Evolutionary conservation across 2,888 invertebrate genomes (phyloP).

Genomic region (Rotaria magnacalcarata): DNA sequence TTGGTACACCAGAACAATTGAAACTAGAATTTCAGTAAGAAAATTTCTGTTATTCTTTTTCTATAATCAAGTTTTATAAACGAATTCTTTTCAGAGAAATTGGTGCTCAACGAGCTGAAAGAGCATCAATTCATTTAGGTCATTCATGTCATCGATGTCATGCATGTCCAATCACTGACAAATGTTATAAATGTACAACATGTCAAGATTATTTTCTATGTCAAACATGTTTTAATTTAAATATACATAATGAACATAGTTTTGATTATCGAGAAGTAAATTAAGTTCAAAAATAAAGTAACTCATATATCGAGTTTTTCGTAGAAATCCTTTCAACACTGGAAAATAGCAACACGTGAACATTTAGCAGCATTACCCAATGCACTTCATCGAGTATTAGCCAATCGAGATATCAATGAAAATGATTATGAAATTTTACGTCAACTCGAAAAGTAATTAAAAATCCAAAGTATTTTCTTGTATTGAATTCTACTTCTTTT

Average conservation of each 20-base stretch:
- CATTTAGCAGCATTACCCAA: conserved; percentile 53
- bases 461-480: background rate
- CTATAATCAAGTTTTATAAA: background rate
- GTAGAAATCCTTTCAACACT: conserved; percentile 50
- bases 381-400: conserved; percentile 54
- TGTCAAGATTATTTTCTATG: conserved; percentile 56
- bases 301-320: background rate
- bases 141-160: conserved; percentile 53
- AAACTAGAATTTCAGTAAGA: conserved; percentile 54
- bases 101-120: conserved; percentile 48
- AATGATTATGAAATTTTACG: conserved; percentile 57
- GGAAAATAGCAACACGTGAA: conserved; percentile 53
- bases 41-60: conserved; percentile 27
- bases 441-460: conserved; percentile 51
- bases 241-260: conserved; percentile 54
- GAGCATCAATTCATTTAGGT: conserved; percentile 51
- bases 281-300: background rate
- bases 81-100: conserved; percentile 47
- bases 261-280: conserved; percentile 57
- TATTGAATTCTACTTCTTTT: background rate
- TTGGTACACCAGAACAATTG: conserved; percentile 56
- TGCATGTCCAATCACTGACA: conserved; percentile 54
- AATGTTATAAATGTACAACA: conserved; percentile 53
- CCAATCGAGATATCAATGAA: conserved; percentile 55
- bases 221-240: conserved; percentile 57